A percentile compares a stretch with the other conserved stretches of the same genome.
phyloP scores from a whole-genome alignment of 2,888 invertebrate species.

The Leptogaster cylindrica region DNA sequence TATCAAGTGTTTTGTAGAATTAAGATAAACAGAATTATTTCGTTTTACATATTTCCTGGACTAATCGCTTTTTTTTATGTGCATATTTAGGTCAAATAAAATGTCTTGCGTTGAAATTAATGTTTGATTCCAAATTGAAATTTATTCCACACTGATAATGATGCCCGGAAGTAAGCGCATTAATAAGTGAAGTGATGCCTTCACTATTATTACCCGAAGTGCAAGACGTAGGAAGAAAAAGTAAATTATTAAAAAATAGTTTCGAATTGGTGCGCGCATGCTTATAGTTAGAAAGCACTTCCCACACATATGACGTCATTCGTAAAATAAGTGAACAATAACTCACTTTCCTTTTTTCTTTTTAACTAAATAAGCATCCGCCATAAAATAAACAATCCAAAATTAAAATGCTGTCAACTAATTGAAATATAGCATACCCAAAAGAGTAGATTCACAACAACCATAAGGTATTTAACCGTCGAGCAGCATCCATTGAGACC shows the following conservation, averaged over 20 bases:
- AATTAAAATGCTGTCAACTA: not conserved
- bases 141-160: no score
- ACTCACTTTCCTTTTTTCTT: no score
- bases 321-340: constrained; percentile 26
- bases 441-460: constrained; percentile 60
- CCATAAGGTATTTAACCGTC: constrained; percentile 60
- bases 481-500: constrained; percentile 61
- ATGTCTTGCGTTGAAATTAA: no score
- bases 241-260: constrained; percentile 13
- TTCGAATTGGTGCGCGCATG: not conserved
- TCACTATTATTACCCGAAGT: not conserved
- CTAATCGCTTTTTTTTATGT: no score
- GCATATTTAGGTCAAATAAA: no score
- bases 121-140: no score
- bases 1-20: no score
- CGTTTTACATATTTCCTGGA: no score
- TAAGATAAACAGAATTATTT: no score
- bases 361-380: no score
- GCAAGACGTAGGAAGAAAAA: not conserved
- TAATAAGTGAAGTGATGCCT: not conserved
- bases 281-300: constrained; percentile 10
- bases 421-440: constrained; percentile 57
- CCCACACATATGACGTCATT: constrained; percentile 47
- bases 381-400: constrained; percentile 7
- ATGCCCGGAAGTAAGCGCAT: not conserved